phyloP scores from a whole-genome alignment of 1,140 invertebrate genomes.

The Macrostomum lignano region DNA sequence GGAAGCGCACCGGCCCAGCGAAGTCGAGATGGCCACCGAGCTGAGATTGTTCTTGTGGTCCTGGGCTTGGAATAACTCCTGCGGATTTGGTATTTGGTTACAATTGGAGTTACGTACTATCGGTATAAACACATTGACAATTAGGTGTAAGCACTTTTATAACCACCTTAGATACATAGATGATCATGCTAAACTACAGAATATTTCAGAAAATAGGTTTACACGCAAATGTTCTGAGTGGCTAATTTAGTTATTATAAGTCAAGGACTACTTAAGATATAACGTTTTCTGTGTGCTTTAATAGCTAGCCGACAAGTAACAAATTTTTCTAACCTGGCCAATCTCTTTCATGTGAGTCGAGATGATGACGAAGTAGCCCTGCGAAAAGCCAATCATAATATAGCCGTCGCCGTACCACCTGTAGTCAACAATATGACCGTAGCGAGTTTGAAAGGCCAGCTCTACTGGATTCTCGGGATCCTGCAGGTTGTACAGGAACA shows the following conservation, averaged over 20 bases:
- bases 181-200: too few species aligned
- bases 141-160: too few species aligned
- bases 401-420: slow-evolving; percentile 80
- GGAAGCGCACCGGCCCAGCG: slow-evolving; percentile 51
- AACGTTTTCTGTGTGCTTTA: too few species aligned
- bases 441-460: slow-evolving; percentile 70
- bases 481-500: slow-evolving; percentile 65
- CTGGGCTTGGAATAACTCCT: slow-evolving; percentile 31
- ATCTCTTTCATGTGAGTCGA: slow-evolving; percentile 83
- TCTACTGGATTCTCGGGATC: slow-evolving; percentile 55
- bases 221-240: too few species aligned
- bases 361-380: slow-evolving; percentile 66
- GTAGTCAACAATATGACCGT: slow-evolving; percentile 64
- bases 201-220: too few species aligned
- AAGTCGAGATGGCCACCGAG: slow-evolving; percentile 34
- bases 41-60: slow-evolving; percentile 31
- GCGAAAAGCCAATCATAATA: slow-evolving; percentile 75
- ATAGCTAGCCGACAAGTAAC: too few species aligned
- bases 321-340: slow-evolving; percentile 39
- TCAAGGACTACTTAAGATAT: too few species aligned
- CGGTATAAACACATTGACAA: slow-evolving; percentile 1
- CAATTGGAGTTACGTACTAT: too few species aligned
- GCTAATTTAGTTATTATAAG: too few species aligned
- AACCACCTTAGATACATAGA: too few species aligned
- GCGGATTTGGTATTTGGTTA: slow-evolving; percentile 16